Evolutionary conservation across 2,888 invertebrate genomes (phyloP).

Genomic region (Linnaemya vulpina): DNA sequence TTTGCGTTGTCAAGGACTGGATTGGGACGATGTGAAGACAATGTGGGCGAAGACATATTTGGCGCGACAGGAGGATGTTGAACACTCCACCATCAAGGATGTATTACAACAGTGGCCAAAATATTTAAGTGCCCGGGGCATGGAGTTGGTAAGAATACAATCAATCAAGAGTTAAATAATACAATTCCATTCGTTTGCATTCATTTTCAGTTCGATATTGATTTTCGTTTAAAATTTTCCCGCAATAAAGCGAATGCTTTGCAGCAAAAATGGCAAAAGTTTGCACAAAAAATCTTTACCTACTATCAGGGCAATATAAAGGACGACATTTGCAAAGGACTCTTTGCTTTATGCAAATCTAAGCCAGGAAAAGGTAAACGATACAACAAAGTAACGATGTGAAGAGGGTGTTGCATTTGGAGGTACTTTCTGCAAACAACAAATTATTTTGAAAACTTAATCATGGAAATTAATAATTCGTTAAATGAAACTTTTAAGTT

Average conservation of each 20-base stretch:
- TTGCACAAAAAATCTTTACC: slow-evolving; percentile 65
- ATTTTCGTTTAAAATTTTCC: slow-evolving; percentile 70
- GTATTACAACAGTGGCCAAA: slow-evolving; percentile 72
- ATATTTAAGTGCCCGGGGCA: slow-evolving; percentile 68
- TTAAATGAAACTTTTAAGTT: too few relatives aligned
- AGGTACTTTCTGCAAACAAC: not conserved
- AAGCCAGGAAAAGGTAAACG: slow-evolving; percentile 66
- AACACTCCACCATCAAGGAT: slow-evolving; percentile 65
- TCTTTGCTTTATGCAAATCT: slow-evolving; percentile 63
- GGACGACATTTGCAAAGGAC: slow-evolving; percentile 70
- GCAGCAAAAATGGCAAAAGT: slow-evolving; percentile 68
- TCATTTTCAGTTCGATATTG: slow-evolving; percentile 71
- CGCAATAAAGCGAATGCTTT: slow-evolving; percentile 64
- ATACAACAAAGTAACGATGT: not conserved
- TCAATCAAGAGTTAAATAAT: not conserved
- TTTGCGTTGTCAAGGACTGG: slow-evolving; percentile 69
- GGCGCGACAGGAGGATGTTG: slow-evolving; percentile 68
- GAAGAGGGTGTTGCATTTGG: not conserved
- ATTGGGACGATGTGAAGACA: slow-evolving; percentile 71
- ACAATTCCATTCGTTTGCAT: slow-evolving; percentile 7
- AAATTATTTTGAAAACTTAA: too few relatives aligned
- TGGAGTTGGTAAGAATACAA: slow-evolving; percentile 59
- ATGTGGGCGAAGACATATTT: slow-evolving; percentile 72
- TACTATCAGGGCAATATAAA: slow-evolving; percentile 69
- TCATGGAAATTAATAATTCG: too few relatives aligned